phyloP scores from a whole-genome alignment of 2,113 vertebrate species.

The Lagopus leucura region DNA sequence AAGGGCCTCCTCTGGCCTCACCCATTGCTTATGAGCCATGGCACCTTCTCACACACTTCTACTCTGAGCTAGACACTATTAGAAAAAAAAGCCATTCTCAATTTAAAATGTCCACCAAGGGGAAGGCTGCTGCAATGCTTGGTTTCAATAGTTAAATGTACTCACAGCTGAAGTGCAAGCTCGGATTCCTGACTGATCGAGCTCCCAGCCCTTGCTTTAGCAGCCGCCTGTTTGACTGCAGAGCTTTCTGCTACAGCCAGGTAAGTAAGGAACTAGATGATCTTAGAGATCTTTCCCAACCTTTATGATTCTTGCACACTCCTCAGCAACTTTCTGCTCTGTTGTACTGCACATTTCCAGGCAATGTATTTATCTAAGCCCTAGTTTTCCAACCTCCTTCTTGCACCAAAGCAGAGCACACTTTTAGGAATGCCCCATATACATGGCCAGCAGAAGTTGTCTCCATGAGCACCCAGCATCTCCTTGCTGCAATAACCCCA shows the following conservation, averaged over 20 bases:
- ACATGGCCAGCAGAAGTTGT: not conserved
- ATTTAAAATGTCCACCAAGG: not conserved
- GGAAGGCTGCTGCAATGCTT: accelerated
- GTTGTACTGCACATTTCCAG: not conserved
- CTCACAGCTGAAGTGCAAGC: not conserved
- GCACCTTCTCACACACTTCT: not conserved
- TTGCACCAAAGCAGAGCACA: not conserved
- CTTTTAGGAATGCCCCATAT: too few species aligned
- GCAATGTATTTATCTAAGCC: not conserved
- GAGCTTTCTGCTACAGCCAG: not conserved
- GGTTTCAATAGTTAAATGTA: not conserved
- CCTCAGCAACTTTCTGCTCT: too few species aligned
- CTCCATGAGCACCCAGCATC: not conserved
- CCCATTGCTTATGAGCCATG: accelerated
- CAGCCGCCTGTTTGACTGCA: not conserved
- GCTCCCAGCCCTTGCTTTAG: not conserved
- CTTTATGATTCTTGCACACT: too few species aligned
- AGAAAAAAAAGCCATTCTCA: not conserved
- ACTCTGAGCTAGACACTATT: not conserved
- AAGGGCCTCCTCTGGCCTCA: not conserved
- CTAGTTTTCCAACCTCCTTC: not conserved
- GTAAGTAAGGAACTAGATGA: too few species aligned
- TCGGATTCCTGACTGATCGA: not conserved
- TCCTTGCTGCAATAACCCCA: not conserved
- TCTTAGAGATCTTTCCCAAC: too few species aligned